A percentile compares a stretch with the other conserved stretches of the same genome.
Conservation (phyloP, 1,140 invertebrate species). For the Trypoxylus dichotomus region DNA sequence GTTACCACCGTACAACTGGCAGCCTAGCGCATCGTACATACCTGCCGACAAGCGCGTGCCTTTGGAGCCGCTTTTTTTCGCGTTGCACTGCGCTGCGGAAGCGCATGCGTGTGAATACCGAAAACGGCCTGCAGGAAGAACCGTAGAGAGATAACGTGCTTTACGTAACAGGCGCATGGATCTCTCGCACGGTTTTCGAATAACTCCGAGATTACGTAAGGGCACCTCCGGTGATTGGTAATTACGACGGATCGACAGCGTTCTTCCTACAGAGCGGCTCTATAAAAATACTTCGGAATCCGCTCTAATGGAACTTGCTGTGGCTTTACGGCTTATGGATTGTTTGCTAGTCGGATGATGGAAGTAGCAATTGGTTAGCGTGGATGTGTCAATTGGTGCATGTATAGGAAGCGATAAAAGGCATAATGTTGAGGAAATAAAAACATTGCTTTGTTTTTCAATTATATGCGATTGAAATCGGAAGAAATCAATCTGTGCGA, state of each 20-base stretch:
- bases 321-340: too few species aligned
- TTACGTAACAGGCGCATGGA: background rate
- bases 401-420: too few species aligned
- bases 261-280: background rate
- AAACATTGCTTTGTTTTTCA: too few species aligned
- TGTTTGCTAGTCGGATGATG: too few species aligned
- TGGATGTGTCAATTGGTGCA: too few species aligned
- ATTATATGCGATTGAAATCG: too few species aligned
- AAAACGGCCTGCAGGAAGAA: background rate
- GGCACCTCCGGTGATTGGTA: background rate
- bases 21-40: background rate
- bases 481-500: too few species aligned
- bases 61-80: background rate
- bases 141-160: background rate
- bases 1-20: background rate
- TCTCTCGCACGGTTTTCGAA: background rate
- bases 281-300: background rate
- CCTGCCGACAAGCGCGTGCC: background rate
- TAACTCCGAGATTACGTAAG: background rate
- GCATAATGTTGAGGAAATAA: too few species aligned
- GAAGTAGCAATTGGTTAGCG: too few species aligned
- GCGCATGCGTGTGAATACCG: background rate
- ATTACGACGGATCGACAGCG: background rate
- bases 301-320: too few species aligned
- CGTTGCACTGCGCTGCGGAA: background rate